Conservation (phyloP, 2,888 invertebrate genomes). For the Balanococcus diminutus region DNA sequence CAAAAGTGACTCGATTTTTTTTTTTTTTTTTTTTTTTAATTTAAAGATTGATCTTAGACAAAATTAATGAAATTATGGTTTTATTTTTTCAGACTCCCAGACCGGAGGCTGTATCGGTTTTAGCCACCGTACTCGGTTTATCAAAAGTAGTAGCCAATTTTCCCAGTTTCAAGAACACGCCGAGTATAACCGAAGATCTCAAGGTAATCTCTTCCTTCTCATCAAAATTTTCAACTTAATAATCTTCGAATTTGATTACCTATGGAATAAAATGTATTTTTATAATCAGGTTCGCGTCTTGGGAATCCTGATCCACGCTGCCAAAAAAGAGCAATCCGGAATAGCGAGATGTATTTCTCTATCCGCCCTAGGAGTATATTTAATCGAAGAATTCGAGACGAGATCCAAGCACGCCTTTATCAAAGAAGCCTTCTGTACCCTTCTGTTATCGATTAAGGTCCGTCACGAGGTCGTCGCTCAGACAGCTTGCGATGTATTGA, state of each 20-base stretch:
- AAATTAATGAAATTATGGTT: too few relatives aligned
- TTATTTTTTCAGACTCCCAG: constrained; percentile 72
- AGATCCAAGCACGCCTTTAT: constrained; percentile 70
- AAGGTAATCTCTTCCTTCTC: constrained; percentile 61
- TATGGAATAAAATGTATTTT: too few relatives aligned
- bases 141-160: constrained; percentile 73
- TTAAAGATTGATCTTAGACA: too few relatives aligned
- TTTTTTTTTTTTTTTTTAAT: too few relatives aligned
- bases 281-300: constrained; percentile 79
- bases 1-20: too few relatives aligned
- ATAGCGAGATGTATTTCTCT: constrained; percentile 88
- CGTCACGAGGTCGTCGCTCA: constrained; percentile 79
- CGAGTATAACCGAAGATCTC: constrained; percentile 38
- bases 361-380: constrained; percentile 79
- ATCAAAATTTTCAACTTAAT: too few relatives aligned
- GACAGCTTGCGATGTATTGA: constrained; percentile 80
- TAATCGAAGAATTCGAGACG: constrained; percentile 69
- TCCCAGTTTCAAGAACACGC: constrained; percentile 64
- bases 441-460: constrained; percentile 73
- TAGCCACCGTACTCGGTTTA: constrained; percentile 84
- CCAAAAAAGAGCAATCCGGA: constrained; percentile 85
- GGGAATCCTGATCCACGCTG: constrained; percentile 83
- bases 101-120: constrained; percentile 86
- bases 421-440: constrained; percentile 72
- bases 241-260: too few relatives aligned